A percentile compares a stretch with the other conserved stretches of the same genome.
Evolutionary conservation across 2,113 vertebrate genomes (phyloP).

Genomic region (Anhinga rufa): DNA sequence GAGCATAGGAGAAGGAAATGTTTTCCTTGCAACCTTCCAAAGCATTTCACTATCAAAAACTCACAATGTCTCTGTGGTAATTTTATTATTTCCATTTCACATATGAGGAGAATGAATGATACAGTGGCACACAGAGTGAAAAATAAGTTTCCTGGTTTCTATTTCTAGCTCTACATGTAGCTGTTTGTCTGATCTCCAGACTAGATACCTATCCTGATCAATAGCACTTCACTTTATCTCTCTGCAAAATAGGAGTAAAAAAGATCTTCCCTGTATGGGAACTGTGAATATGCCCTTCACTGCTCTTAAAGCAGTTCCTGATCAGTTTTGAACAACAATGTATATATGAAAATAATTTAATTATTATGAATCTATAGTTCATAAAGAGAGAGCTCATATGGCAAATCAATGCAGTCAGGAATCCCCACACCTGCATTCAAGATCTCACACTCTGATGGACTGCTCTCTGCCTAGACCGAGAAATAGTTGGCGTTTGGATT

Average conservation of each 20-base stretch:
- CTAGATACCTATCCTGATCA: not conserved
- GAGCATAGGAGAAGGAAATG: not conserved
- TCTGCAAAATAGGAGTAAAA: not conserved
- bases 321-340: not conserved
- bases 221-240: not conserved
- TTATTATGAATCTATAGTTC: not conserved
- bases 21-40: not conserved
- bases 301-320: not conserved
- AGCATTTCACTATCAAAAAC: not conserved
- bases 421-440: accelerated
- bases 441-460: not conserved
- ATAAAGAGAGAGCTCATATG: not conserved
- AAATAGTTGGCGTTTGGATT: not conserved
- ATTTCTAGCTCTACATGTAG: not conserved
- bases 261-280: not conserved
- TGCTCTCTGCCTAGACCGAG: not conserved
- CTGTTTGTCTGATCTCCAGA: not conserved
- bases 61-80: not conserved
- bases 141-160: not conserved
- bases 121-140: not conserved
- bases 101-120: not conserved
- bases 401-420: not conserved
- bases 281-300: not conserved
- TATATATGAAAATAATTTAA: not conserved
- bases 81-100: not conserved